Conservation (phyloP, 2,797 vertebrate genomes). For the Trachurus trachurus region DNA sequence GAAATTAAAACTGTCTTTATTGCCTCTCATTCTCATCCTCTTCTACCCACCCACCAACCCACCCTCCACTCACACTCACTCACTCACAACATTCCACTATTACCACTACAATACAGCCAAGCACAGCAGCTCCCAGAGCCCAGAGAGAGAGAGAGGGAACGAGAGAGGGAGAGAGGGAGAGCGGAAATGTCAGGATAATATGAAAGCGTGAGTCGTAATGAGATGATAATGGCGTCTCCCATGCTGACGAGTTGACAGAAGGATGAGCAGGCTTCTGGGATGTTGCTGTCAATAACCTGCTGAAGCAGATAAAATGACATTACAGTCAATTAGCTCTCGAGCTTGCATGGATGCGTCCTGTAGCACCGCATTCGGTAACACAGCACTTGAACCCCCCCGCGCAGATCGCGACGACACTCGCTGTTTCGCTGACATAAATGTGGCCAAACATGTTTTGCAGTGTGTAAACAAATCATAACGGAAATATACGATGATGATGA, state of each 20-base stretch:
- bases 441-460: slow-evolving; percentile 27
- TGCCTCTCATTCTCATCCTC: slow-evolving; percentile 53
- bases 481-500: too few relatives aligned
- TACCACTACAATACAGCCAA: slow-evolving; percentile 50
- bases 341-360: slow-evolving; percentile 65
- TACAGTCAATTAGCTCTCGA: slow-evolving; percentile 79
- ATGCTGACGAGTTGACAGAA: slow-evolving; percentile 77
- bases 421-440: slow-evolving; percentile 25
- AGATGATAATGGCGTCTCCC: slow-evolving; percentile 81
- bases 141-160: slow-evolving; percentile 14
- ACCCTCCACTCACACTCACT: background rate
- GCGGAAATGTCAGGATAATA: slow-evolving; percentile 78
- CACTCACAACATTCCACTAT: slow-evolving; percentile 32
- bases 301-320: slow-evolving; percentile 81
- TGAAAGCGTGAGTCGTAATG: slow-evolving; percentile 72
- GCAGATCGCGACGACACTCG: slow-evolving; percentile 41
- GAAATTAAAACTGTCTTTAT: slow-evolving; percentile 79
- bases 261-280: slow-evolving; percentile 79
- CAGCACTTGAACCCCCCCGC: slow-evolving; percentile 51
- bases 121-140: slow-evolving; percentile 53
- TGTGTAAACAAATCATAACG: slow-evolving; percentile 24
- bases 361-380: slow-evolving; percentile 34
- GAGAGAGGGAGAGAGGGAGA: background rate
- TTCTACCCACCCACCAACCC: background rate
- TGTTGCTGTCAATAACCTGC: slow-evolving; percentile 81